Evolutionary conservation across 2,113 vertebrate genomes (phyloP).

Genomic region (Taurulus bubalis): DNA sequence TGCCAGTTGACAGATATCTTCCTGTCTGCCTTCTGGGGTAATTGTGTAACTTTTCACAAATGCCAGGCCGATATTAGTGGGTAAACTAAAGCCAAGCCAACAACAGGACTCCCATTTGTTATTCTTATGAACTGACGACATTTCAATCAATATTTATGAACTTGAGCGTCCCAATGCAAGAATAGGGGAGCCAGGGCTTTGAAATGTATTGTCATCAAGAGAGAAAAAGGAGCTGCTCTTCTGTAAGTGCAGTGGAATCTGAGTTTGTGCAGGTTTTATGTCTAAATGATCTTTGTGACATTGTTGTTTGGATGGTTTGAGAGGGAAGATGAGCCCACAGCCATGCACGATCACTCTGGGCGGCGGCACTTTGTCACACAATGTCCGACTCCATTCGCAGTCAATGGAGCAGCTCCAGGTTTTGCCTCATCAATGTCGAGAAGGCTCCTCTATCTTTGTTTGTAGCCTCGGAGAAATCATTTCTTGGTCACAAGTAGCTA

Average conservation of each 20-base stretch:
- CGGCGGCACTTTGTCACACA: constrained; percentile 37
- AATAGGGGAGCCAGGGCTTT: constrained; percentile 30
- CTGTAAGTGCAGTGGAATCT: constrained; percentile 9
- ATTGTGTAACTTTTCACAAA: constrained; percentile 46
- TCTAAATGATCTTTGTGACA: constrained; percentile 42
- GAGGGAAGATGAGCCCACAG: constrained; percentile 41
- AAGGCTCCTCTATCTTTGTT: constrained; percentile 49
- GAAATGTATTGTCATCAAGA: constrained; percentile 29
- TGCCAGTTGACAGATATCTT: constrained; percentile 49
- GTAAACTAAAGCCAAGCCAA: constrained; percentile 27
- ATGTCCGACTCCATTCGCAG: constrained; percentile 52
- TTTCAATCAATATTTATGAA: constrained; percentile 62
- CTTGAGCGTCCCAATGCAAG: constrained; percentile 20
- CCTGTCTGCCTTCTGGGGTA: constrained; percentile 34
- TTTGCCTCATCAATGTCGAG: constrained; percentile 61
- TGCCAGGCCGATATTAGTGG: constrained; percentile 24
- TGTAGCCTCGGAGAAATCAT: constrained; percentile 51
- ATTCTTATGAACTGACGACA: constrained; percentile 52
- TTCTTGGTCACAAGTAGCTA: constrained; percentile 55
- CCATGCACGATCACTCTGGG: constrained; percentile 29
- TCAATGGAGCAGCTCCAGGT: constrained; percentile 52
- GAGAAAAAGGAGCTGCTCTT: constrained; percentile 20
- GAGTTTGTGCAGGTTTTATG: constrained; percentile 32
- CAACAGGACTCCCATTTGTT: constrained; percentile 52
- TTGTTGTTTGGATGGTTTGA: constrained; percentile 48